Evolutionary conservation across 2,113 vertebrate genomes (phyloP).

Genomic region (Aviceda subcristata): DNA sequence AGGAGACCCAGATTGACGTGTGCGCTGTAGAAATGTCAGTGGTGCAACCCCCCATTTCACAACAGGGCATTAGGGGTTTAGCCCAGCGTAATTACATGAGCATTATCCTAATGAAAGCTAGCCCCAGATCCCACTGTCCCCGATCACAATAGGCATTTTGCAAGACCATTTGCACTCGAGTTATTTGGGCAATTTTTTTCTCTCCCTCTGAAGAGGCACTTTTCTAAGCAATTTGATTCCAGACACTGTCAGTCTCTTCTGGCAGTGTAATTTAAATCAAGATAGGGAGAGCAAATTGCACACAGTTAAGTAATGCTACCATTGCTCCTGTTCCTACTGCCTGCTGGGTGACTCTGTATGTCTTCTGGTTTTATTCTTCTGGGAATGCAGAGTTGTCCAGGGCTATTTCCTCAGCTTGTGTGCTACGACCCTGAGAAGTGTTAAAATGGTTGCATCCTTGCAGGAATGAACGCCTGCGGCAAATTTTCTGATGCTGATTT

Average conservation of each 20-base stretch:
- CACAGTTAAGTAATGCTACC: constrained; percentile 40
- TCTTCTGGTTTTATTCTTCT: constrained; percentile 7
- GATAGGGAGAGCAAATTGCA: constrained; percentile 56
- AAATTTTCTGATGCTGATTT: constrained; percentile 25
- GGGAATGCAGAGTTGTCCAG: background rate
- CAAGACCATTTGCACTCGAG: constrained; percentile 1
- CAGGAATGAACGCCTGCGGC: background rate
- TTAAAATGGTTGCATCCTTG: background rate
- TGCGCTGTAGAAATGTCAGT: background rate
- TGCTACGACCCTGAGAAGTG: background rate
- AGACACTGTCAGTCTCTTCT: constrained; percentile 55
- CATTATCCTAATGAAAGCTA: background rate
- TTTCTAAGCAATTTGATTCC: constrained; percentile 57
- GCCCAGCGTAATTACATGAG: background rate
- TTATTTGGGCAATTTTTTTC: background rate
- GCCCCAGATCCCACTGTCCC: background rate
- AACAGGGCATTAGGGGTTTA: background rate
- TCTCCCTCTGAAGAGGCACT: constrained; percentile 36
- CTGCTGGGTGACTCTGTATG: background rate
- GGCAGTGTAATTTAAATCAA: constrained; percentile 62
- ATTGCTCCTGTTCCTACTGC: constrained; percentile 5
- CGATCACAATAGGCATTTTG: constrained; percentile 1
- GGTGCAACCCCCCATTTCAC: background rate
- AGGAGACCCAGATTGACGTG: background rate
- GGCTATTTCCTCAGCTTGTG: background rate